A percentile compares a stretch with the other conserved stretches of the same genome.
phyloP scores from a whole-genome alignment of 2,797 vertebrate species.

The Garrulus glandarius region DNA sequence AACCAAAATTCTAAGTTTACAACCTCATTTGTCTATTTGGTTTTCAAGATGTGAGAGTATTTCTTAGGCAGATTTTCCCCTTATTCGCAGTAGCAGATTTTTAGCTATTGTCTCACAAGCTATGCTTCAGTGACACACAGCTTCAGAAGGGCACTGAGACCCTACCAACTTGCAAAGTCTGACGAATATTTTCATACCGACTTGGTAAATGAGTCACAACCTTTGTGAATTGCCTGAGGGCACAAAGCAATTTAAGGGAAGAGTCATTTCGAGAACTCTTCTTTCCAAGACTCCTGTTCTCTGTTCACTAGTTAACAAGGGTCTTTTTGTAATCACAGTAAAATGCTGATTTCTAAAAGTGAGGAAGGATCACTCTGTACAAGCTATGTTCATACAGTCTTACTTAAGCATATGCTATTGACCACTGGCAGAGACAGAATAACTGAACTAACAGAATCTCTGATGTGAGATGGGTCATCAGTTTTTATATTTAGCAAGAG shows the following conservation, averaged over 20 bases:
- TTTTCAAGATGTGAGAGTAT: background rate
- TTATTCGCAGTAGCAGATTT: background rate
- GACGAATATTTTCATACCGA: background rate
- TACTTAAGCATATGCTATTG: background rate
- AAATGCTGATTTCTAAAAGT: background rate
- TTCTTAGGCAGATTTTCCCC: background rate
- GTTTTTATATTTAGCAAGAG: background rate
- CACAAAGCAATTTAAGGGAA: background rate
- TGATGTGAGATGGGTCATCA: background rate
- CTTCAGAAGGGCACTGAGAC: background rate
- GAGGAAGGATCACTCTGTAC: background rate
- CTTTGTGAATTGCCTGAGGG: background rate
- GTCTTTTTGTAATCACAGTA: background rate
- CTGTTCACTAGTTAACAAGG: background rate
- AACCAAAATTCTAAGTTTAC: background rate
- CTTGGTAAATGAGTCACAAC: slow-evolving; percentile 3
- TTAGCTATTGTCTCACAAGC: background rate
- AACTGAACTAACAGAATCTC: background rate
- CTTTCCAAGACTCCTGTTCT: background rate
- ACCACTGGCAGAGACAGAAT: background rate
- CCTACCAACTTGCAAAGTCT: background rate
- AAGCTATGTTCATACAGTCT: background rate
- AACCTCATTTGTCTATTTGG: background rate
- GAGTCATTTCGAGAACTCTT: background rate
- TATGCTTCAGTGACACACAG: background rate